Conservation (phyloP, 1,140 invertebrate species). For the Zaprionus nigranus region DNA sequence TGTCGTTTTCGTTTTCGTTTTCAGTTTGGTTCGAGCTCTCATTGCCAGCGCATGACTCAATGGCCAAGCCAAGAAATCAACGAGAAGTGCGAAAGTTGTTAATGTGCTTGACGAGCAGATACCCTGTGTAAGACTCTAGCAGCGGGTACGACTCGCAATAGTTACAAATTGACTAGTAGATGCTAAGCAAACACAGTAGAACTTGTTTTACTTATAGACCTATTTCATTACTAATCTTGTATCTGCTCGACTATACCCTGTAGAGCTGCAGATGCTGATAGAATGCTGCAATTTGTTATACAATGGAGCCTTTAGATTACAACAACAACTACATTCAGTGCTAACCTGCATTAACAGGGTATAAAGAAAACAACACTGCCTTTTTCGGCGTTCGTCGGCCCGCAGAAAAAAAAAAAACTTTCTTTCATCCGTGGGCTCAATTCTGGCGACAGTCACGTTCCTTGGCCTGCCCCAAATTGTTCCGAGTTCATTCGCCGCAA, state of each 20-base stretch:
- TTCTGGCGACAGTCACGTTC: conserved; percentile 77
- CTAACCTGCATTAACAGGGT: conserved; percentile 8
- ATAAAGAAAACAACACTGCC: conserved; percentile 30
- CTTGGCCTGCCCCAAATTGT: conserved; percentile 67
- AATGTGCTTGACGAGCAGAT: background rate
- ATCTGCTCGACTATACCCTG: background rate
- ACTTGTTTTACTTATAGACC: background rate
- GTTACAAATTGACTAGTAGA: background rate
- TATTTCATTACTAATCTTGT: too few relatives aligned
- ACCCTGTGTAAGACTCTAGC: background rate
- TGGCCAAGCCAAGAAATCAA: conserved; percentile 38
- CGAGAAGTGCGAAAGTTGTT: background rate
- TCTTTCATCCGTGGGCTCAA: conserved; percentile 68
- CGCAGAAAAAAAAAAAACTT: conserved; percentile 43
- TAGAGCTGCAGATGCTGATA: background rate
- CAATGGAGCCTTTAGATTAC: background rate
- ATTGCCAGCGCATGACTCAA: conserved; percentile 62
- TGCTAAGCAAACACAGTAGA: background rate
- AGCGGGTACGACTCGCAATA: background rate
- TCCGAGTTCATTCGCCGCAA: conserved; percentile 58
- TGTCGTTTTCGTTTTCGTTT: conserved; percentile 72
- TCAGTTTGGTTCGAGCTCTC: conserved; percentile 53
- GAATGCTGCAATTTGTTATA: too few relatives aligned
- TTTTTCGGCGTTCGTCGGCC: background rate
- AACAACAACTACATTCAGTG: background rate